phyloP scores from a whole-genome alignment of 2,888 invertebrate species.

The Lamellibrachia columna region DNA sequence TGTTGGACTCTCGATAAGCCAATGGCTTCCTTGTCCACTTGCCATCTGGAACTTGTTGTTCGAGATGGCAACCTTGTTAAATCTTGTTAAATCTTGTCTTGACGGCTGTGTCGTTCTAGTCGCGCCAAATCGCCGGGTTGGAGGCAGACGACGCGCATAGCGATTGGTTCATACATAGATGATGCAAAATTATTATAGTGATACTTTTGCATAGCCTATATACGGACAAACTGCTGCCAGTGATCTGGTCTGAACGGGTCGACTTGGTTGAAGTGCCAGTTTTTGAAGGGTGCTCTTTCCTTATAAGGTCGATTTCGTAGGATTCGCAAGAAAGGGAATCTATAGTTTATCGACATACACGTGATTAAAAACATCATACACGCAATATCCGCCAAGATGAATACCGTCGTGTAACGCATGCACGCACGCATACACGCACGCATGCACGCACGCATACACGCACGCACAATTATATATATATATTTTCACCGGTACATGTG shows the following conservation, averaged over 20 bases:
- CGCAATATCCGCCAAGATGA: neutral
- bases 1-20: no score
- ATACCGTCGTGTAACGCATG: neutral
- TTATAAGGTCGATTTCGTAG: neutral
- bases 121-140: neutral
- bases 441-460: neutral
- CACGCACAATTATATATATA: no score
- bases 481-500: no score
- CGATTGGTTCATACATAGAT: neutral
- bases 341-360: neutral
- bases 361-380: neutral
- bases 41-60: no score
- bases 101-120: neutral
- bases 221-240: neutral
- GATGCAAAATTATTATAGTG: neutral
- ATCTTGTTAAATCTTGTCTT: neutral
- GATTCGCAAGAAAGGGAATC: neutral
- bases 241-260: neutral
- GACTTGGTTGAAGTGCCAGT: neutral
- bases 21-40: no score
- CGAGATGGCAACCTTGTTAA: no score
- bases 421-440: neutral
- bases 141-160: neutral
- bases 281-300: neutral
- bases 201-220: slow-evolving; percentile 16